Conservation (phyloP, 2,797 vertebrate species). For the Malurus splendens region DNA sequence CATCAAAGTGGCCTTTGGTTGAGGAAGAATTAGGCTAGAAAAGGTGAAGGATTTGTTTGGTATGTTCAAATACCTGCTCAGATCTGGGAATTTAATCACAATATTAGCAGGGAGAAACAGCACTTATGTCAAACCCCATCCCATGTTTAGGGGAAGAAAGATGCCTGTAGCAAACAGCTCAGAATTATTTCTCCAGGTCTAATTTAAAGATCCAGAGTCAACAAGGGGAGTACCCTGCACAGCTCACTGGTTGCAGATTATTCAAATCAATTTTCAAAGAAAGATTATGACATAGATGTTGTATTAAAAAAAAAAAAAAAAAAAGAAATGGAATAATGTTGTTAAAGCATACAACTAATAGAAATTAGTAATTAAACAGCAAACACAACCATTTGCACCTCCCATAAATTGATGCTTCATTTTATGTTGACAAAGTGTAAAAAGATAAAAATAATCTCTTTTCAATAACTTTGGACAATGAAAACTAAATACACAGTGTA, state of each 20-base stretch:
- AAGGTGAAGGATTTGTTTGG: neutral
- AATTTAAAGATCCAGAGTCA: neutral
- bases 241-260: neutral
- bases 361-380: neutral
- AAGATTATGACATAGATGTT: neutral
- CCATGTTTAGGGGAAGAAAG: neutral
- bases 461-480: neutral
- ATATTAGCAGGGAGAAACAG: neutral
- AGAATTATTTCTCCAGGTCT: neutral
- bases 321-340: fast-evolving
- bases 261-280: neutral
- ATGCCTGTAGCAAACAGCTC: neutral
- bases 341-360: neutral
- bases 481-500: constrained; percentile 6
- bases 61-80: neutral
- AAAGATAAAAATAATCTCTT: neutral
- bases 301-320: neutral
- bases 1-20: neutral
- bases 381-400: neutral
- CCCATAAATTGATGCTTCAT: neutral
- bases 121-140: neutral
- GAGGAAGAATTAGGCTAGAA: neutral
- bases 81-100: neutral
- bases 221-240: neutral
- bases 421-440: neutral